Conservation (phyloP, 1,140 invertebrate species). For the Plodia interpunctella region DNA sequence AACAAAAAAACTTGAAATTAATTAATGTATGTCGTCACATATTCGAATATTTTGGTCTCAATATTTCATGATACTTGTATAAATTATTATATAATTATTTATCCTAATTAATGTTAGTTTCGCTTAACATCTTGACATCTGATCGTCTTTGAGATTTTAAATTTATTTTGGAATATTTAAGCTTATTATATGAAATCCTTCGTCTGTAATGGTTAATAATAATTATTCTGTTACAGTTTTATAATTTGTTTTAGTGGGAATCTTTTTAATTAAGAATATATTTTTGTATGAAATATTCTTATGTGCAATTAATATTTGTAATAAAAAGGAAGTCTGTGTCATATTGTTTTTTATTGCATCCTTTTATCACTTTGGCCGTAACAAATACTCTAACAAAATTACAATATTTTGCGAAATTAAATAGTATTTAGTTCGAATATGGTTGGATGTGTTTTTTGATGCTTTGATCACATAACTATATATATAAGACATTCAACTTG, state of each 20-base stretch:
- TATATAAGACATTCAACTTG: no score
- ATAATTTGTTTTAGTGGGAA: slow-evolving; percentile 66
- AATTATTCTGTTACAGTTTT: slow-evolving; percentile 30
- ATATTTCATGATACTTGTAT: slow-evolving; percentile 14
- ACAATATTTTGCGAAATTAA: no score
- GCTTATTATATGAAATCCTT: slow-evolving; percentile 10
- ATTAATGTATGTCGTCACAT: slow-evolving; percentile 17
- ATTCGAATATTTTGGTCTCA: slow-evolving; percentile 12
- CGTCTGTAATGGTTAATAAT: neutral
- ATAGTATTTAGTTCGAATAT: no score
- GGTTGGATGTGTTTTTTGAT: no score
- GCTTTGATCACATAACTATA: no score
- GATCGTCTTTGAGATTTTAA: slow-evolving; percentile 20
- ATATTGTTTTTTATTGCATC: slow-evolving; percentile 11
- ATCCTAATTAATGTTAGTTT: slow-evolving; percentile 31
- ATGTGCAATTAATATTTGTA: slow-evolving; percentile 75
- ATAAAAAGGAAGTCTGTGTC: slow-evolving; percentile 66
- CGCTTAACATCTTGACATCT: slow-evolving; percentile 54
- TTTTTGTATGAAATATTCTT: slow-evolving; percentile 74
- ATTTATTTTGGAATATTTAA: slow-evolving; percentile 11
- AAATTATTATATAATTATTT: slow-evolving; percentile 25
- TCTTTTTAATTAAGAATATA: slow-evolving; percentile 72
- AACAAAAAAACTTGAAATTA: neutral
- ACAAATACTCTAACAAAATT: no score
- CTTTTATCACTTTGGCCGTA: neutral